phyloP scores from a whole-genome alignment of 2,113 vertebrate species.

The Bubo scandiacus region DNA sequence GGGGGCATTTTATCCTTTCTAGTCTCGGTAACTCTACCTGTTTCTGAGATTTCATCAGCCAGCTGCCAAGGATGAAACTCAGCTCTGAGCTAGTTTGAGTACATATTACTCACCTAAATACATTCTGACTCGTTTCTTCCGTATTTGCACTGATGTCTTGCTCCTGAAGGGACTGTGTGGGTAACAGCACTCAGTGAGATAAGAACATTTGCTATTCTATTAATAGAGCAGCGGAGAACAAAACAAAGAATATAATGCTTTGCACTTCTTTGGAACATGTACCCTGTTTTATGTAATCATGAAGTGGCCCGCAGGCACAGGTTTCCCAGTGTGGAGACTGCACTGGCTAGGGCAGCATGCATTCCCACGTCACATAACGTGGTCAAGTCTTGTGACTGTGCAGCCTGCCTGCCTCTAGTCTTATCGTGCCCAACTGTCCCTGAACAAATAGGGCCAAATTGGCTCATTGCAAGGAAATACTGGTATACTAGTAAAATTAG shows the following conservation, averaged over 20 bases:
- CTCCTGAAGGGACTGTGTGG: not conserved
- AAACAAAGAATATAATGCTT: not conserved
- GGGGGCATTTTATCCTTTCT: not conserved
- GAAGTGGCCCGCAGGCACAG: not conserved
- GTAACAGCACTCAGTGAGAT: not conserved
- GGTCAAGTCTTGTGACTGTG: not conserved
- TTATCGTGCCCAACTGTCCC: accelerated
- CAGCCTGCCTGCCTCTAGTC: not conserved
- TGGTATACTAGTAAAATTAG: not conserved
- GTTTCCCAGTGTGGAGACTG: not conserved
- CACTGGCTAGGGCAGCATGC: not conserved
- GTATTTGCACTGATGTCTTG: not conserved
- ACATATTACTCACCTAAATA: not conserved
- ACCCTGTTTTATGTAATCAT: not conserved
- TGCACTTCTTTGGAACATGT: not conserved
- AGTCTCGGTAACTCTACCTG: not conserved
- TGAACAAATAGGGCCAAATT: not conserved
- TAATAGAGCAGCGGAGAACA: not conserved
- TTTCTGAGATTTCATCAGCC: not conserved
- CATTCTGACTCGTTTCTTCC: not conserved
- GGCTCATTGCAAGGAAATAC: not conserved
- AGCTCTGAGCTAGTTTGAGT: not conserved
- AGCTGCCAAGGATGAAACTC: not conserved
- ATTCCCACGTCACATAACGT: not conserved
- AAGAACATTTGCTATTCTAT: not conserved